Conservation (phyloP, 2,888 invertebrate genomes). For the Mechanitis messenoides region DNA sequence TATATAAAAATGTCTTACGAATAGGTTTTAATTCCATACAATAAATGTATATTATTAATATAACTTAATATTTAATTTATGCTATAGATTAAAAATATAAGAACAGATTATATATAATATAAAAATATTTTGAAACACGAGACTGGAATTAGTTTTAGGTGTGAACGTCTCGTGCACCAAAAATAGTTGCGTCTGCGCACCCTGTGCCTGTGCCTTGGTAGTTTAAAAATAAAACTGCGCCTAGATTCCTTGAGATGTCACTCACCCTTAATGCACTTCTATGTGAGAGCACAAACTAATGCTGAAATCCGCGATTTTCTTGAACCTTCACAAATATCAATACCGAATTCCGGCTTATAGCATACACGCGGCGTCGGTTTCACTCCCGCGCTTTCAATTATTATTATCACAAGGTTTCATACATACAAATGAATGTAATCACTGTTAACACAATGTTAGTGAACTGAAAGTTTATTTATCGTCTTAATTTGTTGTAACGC, state of each 20-base stretch:
- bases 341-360: constrained; percentile 56
- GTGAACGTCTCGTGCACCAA: constrained; percentile 60
- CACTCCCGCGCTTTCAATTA: constrained; percentile 49
- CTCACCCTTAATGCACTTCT: constrained; percentile 59
- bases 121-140: constrained; percentile 53
- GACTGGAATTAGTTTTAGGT: constrained; percentile 50
- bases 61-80: too few relatives aligned
- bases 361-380: constrained; percentile 49
- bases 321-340: constrained; percentile 59
- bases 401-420: constrained; percentile 34
- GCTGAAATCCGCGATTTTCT: constrained; percentile 52
- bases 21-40: too few relatives aligned
- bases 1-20: too few relatives aligned
- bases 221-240: constrained; percentile 62
- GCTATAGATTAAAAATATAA: too few relatives aligned
- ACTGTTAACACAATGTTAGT: constrained; percentile 23
- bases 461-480: constrained; percentile 18
- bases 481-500: constrained; percentile 31
- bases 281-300: constrained; percentile 43
- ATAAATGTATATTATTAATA: too few relatives aligned
- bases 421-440: constrained; percentile 23
- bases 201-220: constrained; percentile 41
- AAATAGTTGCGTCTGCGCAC: constrained; percentile 66
- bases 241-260: constrained; percentile 58
- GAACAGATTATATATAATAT: too few relatives aligned